Evolutionary conservation across 2,888 invertebrate species (phyloP).

Genomic region (Cataglyphis altisquamis): DNA sequence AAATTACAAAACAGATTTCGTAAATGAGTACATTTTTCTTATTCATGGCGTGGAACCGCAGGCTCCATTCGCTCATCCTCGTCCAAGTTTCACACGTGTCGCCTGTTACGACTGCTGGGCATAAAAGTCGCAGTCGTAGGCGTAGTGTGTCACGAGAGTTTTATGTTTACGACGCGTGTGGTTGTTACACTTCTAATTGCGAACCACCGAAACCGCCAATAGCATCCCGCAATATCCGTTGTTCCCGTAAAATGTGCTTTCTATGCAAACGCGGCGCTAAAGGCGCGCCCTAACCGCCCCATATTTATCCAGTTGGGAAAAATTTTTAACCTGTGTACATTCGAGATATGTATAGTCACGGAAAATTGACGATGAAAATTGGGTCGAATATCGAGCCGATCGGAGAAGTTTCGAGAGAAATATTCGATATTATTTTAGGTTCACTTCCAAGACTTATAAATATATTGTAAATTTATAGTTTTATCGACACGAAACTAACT

Average conservation of each 20-base stretch:
- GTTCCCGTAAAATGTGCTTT: constrained; percentile 66
- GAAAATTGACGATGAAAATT: constrained; percentile 20
- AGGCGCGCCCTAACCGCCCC: constrained; percentile 55
- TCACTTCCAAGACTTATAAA: neutral
- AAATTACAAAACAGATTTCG: constrained; percentile 48
- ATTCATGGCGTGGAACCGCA: constrained; percentile 65
- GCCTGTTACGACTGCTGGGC: constrained; percentile 61
- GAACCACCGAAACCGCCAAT: constrained; percentile 68
- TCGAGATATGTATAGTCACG: neutral
- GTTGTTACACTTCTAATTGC: constrained; percentile 78
- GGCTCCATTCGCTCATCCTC: constrained; percentile 25
- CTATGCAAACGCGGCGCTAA: constrained; percentile 73
- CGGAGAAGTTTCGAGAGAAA: neutral
- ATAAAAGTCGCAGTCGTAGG: constrained; percentile 60
- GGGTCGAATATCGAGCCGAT: constrained; percentile 4
- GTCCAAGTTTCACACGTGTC: constrained; percentile 63
- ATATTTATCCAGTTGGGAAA: constrained; percentile 41
- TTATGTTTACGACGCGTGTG: constrained; percentile 73
- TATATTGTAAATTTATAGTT: neutral
- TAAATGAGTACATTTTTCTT: constrained; percentile 62
- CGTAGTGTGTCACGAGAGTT: constrained; percentile 63
- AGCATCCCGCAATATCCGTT: constrained; percentile 24
- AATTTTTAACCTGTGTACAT: constrained; percentile 13
- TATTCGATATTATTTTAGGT: constrained; percentile 29
- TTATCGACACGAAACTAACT: neutral